These are phyloP conservation scores for Leptura quadrifasciata DNA, from an alignment of 2,888 invertebrate genomes.

Conservation along the genomic window DNA sequence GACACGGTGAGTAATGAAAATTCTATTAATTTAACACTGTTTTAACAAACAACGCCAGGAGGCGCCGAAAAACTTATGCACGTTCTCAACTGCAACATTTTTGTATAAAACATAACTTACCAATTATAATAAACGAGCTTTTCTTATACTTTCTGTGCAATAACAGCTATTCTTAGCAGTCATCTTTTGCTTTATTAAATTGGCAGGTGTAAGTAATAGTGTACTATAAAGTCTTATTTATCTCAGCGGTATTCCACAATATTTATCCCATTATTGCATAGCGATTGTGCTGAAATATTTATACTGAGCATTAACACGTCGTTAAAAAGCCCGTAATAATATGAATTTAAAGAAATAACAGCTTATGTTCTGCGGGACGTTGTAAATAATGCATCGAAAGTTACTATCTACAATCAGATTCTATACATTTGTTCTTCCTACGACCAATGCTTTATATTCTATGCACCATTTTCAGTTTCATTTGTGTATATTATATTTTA, in stretches of 20 bases:
- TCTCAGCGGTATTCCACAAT: conserved; percentile 49
- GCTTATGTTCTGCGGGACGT: conserved; percentile 29
- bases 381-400: conserved; percentile 46
- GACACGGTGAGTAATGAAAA: too few relatives aligned
- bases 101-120: not conserved
- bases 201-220: conserved; percentile 51
- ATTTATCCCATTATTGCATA: conserved; percentile 52
- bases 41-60: too few relatives aligned
- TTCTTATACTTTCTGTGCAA: conserved; percentile 8
- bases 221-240: conserved; percentile 48
- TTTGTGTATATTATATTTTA: conserved; percentile 60
- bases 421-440: conserved; percentile 47
- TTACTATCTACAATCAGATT: conserved; percentile 49
- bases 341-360: conserved; percentile 50
- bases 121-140: conserved; percentile 5
- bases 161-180: not conserved
- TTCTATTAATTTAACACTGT: too few relatives aligned
- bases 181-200: conserved; percentile 41
- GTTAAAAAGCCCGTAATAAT: conserved; percentile 48
- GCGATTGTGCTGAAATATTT: conserved; percentile 48
- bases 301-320: conserved; percentile 52
- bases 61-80: not conserved
- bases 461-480: conserved; percentile 62
- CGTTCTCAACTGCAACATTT: not conserved
- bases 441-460: conserved; percentile 45